These are phyloP conservation scores for Synchiropus splendidus DNA, from an alignment of 2,113 vertebrate genomes.

Conservation along the genomic window DNA sequence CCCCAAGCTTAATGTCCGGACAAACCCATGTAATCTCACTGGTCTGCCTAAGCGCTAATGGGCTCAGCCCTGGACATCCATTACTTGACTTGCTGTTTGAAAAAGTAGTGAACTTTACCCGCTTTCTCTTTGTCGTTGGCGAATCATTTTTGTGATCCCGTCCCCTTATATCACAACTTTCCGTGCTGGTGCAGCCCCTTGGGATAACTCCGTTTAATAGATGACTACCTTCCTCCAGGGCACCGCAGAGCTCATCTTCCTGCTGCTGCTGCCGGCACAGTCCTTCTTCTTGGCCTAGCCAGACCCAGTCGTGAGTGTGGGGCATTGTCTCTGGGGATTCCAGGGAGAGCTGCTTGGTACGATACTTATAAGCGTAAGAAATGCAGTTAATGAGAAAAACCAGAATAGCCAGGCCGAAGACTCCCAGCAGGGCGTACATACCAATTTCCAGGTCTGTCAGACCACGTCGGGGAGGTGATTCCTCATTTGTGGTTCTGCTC, in stretches of 20 bases:
- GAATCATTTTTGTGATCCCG: constrained; percentile 69
- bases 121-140: constrained; percentile 82
- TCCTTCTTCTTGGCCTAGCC: constrained; percentile 84
- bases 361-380: constrained; percentile 83
- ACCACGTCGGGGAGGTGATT: constrained; percentile 69
- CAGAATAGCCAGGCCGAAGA: constrained; percentile 92
- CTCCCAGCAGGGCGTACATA: constrained; percentile 92
- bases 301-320: constrained; percentile 95
- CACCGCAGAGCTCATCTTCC: constrained; percentile 69
- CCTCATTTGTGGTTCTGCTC: constrained; percentile 65
- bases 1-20: constrained; percentile 74
- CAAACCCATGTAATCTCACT: constrained; percentile 89
- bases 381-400: constrained; percentile 94
- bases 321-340: constrained; percentile 76
- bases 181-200: constrained; percentile 23
- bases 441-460: constrained; percentile 89
- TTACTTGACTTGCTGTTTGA: constrained; percentile 75
- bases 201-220: constrained; percentile 72
- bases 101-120: constrained; percentile 91
- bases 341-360: constrained; percentile 81
- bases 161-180: constrained; percentile 47
- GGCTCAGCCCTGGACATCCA: constrained; percentile 73
- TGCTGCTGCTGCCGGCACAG: constrained; percentile 66
- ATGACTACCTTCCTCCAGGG: constrained; percentile 69
- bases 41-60: constrained; percentile 69